Evolutionary conservation across 2,113 vertebrate genomes (phyloP).

Genomic region (Electrona antarctica): DNA sequence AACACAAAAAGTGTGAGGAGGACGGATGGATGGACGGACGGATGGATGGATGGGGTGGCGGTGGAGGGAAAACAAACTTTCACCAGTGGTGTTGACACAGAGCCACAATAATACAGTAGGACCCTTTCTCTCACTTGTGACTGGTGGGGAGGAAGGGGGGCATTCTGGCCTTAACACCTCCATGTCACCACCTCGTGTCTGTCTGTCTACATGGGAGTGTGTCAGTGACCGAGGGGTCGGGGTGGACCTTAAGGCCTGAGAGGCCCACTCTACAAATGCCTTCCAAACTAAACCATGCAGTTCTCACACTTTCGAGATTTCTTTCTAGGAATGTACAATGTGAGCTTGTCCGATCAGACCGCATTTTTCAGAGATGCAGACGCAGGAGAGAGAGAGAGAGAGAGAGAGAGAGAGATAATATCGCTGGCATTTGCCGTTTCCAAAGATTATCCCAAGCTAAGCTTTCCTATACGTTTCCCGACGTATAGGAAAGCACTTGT

Average conservation of each 20-base stretch:
- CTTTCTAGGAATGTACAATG: too few species aligned
- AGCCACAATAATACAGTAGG: slow-evolving; percentile 48
- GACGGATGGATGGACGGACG: too few species aligned
- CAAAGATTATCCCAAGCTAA: too few species aligned
- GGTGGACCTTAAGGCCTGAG: too few species aligned
- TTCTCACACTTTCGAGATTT: too few species aligned
- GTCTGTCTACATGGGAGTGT: slow-evolving; percentile 5
- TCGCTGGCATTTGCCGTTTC: too few species aligned
- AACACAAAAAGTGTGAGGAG: slow-evolving; percentile 8
- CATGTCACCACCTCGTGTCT: slow-evolving; percentile 35
- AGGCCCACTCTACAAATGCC: too few species aligned
- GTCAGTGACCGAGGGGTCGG: too few species aligned
- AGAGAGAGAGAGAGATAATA: neutral
- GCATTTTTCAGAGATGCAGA: neutral
- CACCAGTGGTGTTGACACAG: slow-evolving; percentile 52
- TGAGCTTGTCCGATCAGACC: too few species aligned
- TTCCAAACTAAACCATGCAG: too few species aligned
- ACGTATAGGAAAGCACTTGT: too few species aligned
- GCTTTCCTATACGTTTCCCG: too few species aligned
- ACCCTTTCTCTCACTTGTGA: slow-evolving; percentile 32
- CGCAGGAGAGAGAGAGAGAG: neutral
- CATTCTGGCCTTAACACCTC: slow-evolving; percentile 45
- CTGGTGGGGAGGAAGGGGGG: slow-evolving; percentile 25
- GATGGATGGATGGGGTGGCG: slow-evolving; percentile 27
- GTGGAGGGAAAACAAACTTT: slow-evolving; percentile 52